Evolutionary conservation across 1,140 invertebrate genomes (phyloP).

Genomic region (Drosophila aff.): DNA sequence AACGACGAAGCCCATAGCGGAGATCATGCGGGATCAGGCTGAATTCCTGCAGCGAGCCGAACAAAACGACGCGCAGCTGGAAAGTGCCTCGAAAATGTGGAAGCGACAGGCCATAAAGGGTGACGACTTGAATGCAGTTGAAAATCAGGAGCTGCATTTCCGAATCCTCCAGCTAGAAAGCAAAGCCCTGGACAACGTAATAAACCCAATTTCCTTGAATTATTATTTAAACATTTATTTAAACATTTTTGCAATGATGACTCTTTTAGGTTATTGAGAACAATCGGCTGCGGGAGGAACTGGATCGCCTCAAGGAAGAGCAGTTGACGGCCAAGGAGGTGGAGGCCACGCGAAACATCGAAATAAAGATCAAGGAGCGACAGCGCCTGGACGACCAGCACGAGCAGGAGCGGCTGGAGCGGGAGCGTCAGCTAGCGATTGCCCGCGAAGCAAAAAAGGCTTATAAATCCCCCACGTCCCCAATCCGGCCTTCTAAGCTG

Average conservation of each 20-base stretch:
- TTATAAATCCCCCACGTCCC: slow-evolving; percentile 53
- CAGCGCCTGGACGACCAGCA: slow-evolving; percentile 85
- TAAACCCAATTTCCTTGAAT: slow-evolving; percentile 13
- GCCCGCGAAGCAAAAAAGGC: slow-evolving; percentile 79
- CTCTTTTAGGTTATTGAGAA: slow-evolving; percentile 86
- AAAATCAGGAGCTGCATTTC: slow-evolving; percentile 86
- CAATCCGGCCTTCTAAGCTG: background rate
- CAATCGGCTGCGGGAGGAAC: slow-evolving; percentile 86
- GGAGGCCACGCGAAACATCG: slow-evolving; percentile 78
- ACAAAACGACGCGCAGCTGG: slow-evolving; percentile 86
- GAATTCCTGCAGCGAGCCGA: slow-evolving; percentile 87
- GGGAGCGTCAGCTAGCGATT: slow-evolving; percentile 80
- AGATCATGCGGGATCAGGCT: slow-evolving; percentile 86
- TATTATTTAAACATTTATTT: background rate
- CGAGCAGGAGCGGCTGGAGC: slow-evolving; percentile 85
- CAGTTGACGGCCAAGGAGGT: slow-evolving; percentile 40
- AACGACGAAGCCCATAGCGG: slow-evolving; percentile 81
- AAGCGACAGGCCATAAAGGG: slow-evolving; percentile 85
- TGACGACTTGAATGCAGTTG: slow-evolving; percentile 85
- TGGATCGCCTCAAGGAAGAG: slow-evolving; percentile 86
- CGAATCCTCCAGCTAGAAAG: slow-evolving; percentile 87
- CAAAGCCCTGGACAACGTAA: slow-evolving; percentile 87
- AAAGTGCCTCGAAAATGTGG: slow-evolving; percentile 85
- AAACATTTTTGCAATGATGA: background rate
- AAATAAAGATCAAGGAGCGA: slow-evolving; percentile 82